These are phyloP conservation scores for Furcula furcula DNA, from an alignment of 2,888 invertebrate species.

Conservation along the genomic window DNA sequence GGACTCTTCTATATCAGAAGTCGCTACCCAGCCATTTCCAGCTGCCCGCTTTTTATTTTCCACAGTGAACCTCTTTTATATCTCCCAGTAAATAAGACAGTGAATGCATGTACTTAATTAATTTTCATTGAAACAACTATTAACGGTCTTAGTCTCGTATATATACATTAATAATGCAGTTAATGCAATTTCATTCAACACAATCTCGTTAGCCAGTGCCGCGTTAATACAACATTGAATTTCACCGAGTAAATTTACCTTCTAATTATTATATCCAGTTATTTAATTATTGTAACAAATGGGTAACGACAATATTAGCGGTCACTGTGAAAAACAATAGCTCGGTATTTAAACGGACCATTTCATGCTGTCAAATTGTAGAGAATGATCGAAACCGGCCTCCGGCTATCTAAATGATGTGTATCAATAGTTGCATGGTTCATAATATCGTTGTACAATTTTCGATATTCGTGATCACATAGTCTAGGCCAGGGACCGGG, in stretches of 20 bases:
- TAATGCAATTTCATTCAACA: no score
- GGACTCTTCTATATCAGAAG: slow-evolving; percentile 26
- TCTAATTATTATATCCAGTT: neutral
- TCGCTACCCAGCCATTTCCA: neutral
- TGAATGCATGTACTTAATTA: no score
- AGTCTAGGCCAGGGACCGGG: slow-evolving; percentile 9
- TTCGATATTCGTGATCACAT: slow-evolving; percentile 18
- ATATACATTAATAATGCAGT: no score
- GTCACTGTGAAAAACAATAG: slow-evolving; percentile 18
- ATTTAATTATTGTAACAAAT: neutral
- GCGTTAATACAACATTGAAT: neutral
- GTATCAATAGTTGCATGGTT: slow-evolving; percentile 13
- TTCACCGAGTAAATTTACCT: neutral
- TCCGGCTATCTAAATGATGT: slow-evolving; percentile 19
- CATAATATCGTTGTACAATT: slow-evolving; percentile 21
- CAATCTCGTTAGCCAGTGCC: neutral
- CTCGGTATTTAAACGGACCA: slow-evolving; percentile 18
- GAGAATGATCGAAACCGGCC: slow-evolving; percentile 5
- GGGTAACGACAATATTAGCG: slow-evolving; percentile 15
- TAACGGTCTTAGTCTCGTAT: no score
- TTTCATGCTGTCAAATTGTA: slow-evolving; percentile 29
- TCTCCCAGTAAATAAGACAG: no score
- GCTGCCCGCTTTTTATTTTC: neutral
- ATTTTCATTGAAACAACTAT: no score
- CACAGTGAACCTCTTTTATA: no score